Evolutionary conservation across 2,113 vertebrate species (phyloP).

Genomic region (Willisornis vidua): DNA sequence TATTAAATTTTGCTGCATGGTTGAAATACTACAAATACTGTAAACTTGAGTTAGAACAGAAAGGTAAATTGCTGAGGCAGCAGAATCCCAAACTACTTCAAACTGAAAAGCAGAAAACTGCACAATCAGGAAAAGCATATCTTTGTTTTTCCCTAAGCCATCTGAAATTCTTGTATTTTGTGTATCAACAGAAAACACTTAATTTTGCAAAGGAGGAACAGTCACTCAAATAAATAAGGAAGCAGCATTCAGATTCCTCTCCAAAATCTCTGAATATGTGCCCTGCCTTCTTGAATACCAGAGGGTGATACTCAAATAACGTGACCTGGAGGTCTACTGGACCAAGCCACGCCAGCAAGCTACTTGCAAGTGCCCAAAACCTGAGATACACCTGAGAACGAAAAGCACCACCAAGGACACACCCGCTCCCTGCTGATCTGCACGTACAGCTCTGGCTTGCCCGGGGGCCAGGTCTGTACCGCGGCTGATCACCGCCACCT

Average conservation of each 20-base stretch:
- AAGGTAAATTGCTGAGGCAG: background rate
- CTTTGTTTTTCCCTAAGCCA: background rate
- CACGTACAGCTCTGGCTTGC: background rate
- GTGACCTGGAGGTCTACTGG: background rate
- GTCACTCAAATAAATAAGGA: background rate
- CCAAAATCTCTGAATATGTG: background rate
- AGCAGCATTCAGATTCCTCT: background rate
- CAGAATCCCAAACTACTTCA: background rate
- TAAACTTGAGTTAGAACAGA: background rate
- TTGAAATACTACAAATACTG: background rate
- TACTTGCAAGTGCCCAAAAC: background rate
- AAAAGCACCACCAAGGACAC: background rate
- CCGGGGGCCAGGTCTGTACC: background rate
- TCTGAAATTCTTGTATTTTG: background rate
- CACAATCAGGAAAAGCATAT: rapidly evolving
- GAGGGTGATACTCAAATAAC: background rate
- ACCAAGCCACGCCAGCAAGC: background rate
- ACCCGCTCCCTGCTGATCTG: rapidly evolving
- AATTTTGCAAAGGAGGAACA: background rate
- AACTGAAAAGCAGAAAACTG: background rate
- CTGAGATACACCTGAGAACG: rapidly evolving
- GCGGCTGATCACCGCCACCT: constrained; percentile 40
- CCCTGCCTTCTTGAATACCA: background rate
- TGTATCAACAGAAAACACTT: background rate
- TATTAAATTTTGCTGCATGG: background rate